Base-by-base conservation (phyloP, 2,113 vertebrate genomes). In the Regulus satrapa region DNA sequence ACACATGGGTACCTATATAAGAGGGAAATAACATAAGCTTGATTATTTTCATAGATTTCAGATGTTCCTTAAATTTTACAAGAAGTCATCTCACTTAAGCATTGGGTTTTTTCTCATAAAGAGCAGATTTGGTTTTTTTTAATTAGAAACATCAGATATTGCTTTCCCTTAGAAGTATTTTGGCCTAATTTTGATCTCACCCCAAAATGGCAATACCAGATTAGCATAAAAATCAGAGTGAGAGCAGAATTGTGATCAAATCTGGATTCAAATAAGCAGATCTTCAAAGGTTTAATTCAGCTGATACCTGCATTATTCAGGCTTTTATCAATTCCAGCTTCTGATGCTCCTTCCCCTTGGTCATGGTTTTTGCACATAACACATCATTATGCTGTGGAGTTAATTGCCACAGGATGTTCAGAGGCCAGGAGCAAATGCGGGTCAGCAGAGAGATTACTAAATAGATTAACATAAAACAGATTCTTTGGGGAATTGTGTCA, bases 351-450 rank as follows among this genome's bases (percentile, higher is more conserved):
- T 87, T 94, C 71, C 49, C 62, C 54, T 90, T 45, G 61, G 74
- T 38, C 78, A 82, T 31, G 8, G 1, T 34, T 72, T 91, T 85
- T 85, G 72, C 58, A 89, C 13, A 2, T 79, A 88, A 63, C 62
- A 88, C 92, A 52, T 85, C 74, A 61, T 93, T 76, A 92, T 23
- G 14, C 40, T 25, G 19, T 40, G 66, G 40, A 82, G 36, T 81
- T 94, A 87, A 97, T 75, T 49, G 78, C 32, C 78, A 59, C 66
- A 82, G 92, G 85, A 73, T 76, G 54, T 95, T 92, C 32, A 66
- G 73, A 89, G 52, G 74, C 74, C 69, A 61, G 58, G 48, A 67
- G 56, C 61, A 63, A 45, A 18, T 16, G n/a, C 4, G 9, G 55
- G 68, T 69, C 93, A 94, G 18, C 59, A 45, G 41, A 46, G 51